Base-by-base conservation (phyloP, 2,797 vertebrate genomes). In the Xenopus petersii region DNA sequence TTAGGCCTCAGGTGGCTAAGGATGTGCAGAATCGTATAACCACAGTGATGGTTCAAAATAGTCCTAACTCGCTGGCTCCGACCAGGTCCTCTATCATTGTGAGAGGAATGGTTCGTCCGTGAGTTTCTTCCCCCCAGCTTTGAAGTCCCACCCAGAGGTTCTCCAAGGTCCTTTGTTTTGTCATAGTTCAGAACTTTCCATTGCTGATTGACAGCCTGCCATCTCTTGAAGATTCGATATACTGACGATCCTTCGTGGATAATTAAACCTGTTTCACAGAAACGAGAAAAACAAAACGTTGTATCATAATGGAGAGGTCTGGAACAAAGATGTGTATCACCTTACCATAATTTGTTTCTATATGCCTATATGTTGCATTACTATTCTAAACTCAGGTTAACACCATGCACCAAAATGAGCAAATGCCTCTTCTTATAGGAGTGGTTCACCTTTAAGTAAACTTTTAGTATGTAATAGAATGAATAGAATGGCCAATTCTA, bases 131-230 rank as follows among this genome's bases (percentile, higher is more conserved):
- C 85, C 64, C 92, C 92, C 0, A 87, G 81, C 87, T 97, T 97
- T 77, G 86, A 85, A 80, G 87, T 88, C 68, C 91, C 92, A 62
- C 93, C 93, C 86, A 93, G 5, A 51, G 94, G 92, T 86, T 96
- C 95, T 62, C 94, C 95, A 85, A 93, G 83, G 89, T 97, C 95
- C 88, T 95, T 96, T 33, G 94, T 91, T 83, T 97, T 97, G 86
- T 96, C 94, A 74, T 97, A 97, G 88, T 97, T 97, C 87, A 97
- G 87, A 73, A 97, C 95, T 86, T 97, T 97, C 95, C 95, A 97
- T 81, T 96, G 95, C 86, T 97, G 95, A 86, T 97, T 97, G 80
- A 97, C 95, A 49, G 95, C 95, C 85, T 96, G 95, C 95, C 95
- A 97, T 77, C 95, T 92, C 83, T 97, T 97, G 82, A 96, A 97